A percentile compares a stretch with the other conserved stretches of the same genome.
phyloP scores from a whole-genome alignment of 2,797 vertebrate genomes.

The Pseudochirops corinnae region DNA sequence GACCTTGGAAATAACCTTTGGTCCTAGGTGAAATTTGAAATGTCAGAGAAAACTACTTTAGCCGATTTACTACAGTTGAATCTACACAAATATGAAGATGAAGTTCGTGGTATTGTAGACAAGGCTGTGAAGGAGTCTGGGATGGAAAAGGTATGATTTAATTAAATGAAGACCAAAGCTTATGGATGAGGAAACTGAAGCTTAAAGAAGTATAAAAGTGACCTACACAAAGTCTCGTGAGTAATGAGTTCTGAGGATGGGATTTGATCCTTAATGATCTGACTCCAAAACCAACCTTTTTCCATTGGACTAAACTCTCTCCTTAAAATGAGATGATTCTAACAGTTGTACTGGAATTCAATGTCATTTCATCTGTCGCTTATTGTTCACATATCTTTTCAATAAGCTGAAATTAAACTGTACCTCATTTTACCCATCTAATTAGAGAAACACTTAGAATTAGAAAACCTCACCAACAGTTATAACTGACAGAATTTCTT shows the following conservation, averaged over 20 bases:
- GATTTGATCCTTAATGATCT: neutral
- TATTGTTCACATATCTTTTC: accelerated
- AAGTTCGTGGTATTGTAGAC: slow-evolving; percentile 85
- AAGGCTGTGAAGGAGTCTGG: slow-evolving; percentile 85
- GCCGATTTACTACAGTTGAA: slow-evolving; percentile 85
- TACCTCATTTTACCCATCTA: too few species aligned
- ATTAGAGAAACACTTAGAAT: neutral
- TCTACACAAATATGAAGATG: slow-evolving; percentile 85
- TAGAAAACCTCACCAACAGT: too few species aligned
- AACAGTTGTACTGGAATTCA: neutral
- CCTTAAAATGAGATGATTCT: neutral
- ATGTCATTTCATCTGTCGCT: accelerated
- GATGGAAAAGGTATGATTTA: slow-evolving; percentile 84
- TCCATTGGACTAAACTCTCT: neutral
- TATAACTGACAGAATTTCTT: neutral
- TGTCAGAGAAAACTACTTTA: slow-evolving; percentile 83
- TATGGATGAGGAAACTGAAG: neutral
- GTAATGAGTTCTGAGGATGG: neutral
- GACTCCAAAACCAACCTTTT: neutral
- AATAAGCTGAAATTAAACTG: neutral
- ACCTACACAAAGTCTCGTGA: neutral
- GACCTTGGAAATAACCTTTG: accelerated
- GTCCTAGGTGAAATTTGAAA: slow-evolving; percentile 84
- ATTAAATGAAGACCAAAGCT: too few species aligned
- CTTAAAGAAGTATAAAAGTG: neutral